phyloP scores from a whole-genome alignment of 1,140 invertebrate species.

The Drosophila nikananu region DNA sequence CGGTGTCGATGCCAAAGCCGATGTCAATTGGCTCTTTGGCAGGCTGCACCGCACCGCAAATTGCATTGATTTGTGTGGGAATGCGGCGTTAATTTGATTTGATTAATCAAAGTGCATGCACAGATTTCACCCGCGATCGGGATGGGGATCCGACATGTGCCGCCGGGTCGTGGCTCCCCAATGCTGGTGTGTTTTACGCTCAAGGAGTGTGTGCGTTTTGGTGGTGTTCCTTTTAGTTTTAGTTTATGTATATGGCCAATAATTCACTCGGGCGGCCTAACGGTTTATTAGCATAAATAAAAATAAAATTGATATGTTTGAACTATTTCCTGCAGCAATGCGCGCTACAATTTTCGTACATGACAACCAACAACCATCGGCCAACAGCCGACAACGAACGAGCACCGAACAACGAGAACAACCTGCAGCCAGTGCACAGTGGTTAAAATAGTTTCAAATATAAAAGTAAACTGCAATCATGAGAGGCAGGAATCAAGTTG shows the following conservation, averaged over 20 bases:
- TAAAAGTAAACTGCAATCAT: no score
- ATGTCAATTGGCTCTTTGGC: constrained; percentile 63
- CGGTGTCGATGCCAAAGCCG: constrained; percentile 18
- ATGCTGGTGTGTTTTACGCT: constrained; percentile 21
- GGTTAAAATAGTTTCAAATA: neutral
- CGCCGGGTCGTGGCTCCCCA: constrained; percentile 59
- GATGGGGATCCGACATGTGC: constrained; percentile 48
- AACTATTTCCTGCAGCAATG: constrained; percentile 83
- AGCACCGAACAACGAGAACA: constrained; percentile 70
- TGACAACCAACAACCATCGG: constrained; percentile 76
- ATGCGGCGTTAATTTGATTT: constrained; percentile 80
- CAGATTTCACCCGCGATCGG: constrained; percentile 64
- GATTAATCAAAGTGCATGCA: constrained; percentile 76
- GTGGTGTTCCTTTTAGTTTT: constrained; percentile 15
- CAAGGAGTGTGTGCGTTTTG: constrained; percentile 19
- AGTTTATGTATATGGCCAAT: constrained; percentile 66
- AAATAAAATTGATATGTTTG: constrained; percentile 84
- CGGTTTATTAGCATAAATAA: constrained; percentile 83
- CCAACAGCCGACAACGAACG: constrained; percentile 34
- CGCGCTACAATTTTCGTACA: constrained; percentile 82
- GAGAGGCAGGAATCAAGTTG: neutral
- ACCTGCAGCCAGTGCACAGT: constrained; percentile 67
- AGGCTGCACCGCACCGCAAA: constrained; percentile 60
- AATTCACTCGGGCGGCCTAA: constrained; percentile 76
- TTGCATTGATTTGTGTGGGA: constrained; percentile 84